These are phyloP conservation scores for Lampris megalopsis DNA, from an alignment of 2,113 vertebrate genomes.

Conservation along the genomic window DNA sequence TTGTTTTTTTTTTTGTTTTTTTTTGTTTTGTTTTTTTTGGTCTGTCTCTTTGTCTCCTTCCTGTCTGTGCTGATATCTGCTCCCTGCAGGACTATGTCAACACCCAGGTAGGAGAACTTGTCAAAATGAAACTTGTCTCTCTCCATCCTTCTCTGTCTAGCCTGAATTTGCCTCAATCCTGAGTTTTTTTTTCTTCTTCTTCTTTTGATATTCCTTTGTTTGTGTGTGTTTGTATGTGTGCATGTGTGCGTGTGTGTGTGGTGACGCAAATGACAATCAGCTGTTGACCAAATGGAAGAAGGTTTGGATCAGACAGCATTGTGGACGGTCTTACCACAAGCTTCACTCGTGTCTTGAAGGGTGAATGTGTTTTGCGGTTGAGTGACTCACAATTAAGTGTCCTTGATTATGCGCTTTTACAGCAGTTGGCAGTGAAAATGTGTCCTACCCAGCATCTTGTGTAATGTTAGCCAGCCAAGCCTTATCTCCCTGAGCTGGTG, in stretches of 20 bases:
- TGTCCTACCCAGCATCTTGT: no score
- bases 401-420: no score
- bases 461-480: no score
- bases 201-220: background rate
- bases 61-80: slow-evolving; percentile 11
- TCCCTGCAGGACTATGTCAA: slow-evolving; percentile 66
- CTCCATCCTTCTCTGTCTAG: background rate
- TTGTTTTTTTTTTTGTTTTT: background rate
- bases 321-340: no score
- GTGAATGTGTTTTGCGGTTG: no score
- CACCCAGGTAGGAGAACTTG: slow-evolving; percentile 58
- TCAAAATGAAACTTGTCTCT: background rate
- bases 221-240: background rate
- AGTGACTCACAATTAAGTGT: no score
- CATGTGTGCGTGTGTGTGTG: background rate
- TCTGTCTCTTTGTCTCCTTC: slow-evolving; percentile 26
- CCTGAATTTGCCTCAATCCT: no score
- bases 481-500: no score
- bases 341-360: no score
- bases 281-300: slow-evolving; percentile 12
- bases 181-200: background rate
- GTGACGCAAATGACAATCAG: slow-evolving; percentile 42
- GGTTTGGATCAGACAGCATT: no score
- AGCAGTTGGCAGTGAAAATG: no score
- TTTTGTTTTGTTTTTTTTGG: background rate